Conservation (phyloP, 2,113 vertebrate species). For the Sceloporus undulatus region DNA sequence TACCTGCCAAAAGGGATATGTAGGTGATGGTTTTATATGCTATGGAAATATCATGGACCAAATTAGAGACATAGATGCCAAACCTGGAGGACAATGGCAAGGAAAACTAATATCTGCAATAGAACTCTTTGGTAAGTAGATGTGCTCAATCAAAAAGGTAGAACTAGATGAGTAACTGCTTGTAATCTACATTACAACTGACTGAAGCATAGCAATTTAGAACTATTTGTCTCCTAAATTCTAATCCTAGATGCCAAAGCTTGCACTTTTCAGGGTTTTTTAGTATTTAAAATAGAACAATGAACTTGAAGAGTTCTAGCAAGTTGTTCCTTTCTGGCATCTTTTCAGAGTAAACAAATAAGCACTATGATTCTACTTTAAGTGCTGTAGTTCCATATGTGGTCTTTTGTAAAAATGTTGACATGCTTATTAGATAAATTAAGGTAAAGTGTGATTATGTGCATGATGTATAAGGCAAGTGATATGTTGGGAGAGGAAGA, state of each 20-base stretch:
- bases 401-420: too few species aligned
- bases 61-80: slow-evolving; percentile 83
- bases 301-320: too few species aligned
- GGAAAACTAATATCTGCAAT: slow-evolving; percentile 86
- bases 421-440: too few species aligned
- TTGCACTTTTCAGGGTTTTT: too few species aligned
- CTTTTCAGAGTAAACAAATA: too few species aligned
- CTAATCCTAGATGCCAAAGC: not conserved
- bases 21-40: slow-evolving; percentile 87
- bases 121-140: slow-evolving; percentile 83
- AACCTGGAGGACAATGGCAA: slow-evolving; percentile 84
- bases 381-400: too few species aligned
- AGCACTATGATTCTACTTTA: too few species aligned
- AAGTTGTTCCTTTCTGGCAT: too few species aligned
- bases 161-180: not conserved
- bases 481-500: too few species aligned
- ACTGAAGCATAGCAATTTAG: not conserved
- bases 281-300: too few species aligned
- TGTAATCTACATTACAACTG: not conserved
- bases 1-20: slow-evolving; percentile 81
- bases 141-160: not conserved
- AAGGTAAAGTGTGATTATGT: too few species aligned
- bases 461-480: too few species aligned
- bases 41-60: slow-evolving; percentile 88
- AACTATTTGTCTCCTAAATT: not conserved